These are phyloP conservation scores for Stigmatopora nigra DNA, from an alignment of 2,113 vertebrate species.

Conservation along the genomic window DNA sequence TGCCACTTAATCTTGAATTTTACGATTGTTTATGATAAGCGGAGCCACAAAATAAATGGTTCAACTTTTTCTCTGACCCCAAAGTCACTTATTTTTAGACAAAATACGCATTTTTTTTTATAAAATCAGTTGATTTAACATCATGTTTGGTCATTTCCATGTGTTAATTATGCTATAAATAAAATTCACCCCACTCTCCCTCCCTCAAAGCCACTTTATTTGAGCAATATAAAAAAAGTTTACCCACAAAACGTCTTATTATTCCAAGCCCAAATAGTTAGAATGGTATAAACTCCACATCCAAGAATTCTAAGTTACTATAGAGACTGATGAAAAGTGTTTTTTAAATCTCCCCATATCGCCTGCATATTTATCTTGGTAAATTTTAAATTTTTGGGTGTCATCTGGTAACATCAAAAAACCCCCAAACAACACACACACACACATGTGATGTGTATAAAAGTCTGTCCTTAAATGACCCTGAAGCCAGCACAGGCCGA, in stretches of 20 bases:
- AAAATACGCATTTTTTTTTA: neutral
- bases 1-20: too few relatives aligned
- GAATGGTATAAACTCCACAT: too few relatives aligned
- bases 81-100: too few relatives aligned
- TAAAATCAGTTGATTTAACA: neutral
- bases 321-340: too few relatives aligned
- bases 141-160: neutral
- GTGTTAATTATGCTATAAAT: too few relatives aligned
- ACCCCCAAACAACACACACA: slow-evolving; percentile 26
- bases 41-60: neutral
- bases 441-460: slow-evolving; percentile 26
- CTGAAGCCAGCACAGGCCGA: neutral
- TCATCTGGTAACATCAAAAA: slow-evolving; percentile 43
- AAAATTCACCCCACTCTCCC: too few relatives aligned
- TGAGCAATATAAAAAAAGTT: neutral
- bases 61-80: too few relatives aligned
- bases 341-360: neutral
- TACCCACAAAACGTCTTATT: too few relatives aligned
- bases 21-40: neutral
- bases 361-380: neutral
- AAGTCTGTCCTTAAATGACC: slow-evolving; percentile 14
- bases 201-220: too few relatives aligned
- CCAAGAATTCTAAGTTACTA: neutral
- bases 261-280: too few relatives aligned
- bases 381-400: neutral